phyloP scores from a whole-genome alignment of 92 coral and sea anemone species.

The Zoanthus gigantus region DNA sequence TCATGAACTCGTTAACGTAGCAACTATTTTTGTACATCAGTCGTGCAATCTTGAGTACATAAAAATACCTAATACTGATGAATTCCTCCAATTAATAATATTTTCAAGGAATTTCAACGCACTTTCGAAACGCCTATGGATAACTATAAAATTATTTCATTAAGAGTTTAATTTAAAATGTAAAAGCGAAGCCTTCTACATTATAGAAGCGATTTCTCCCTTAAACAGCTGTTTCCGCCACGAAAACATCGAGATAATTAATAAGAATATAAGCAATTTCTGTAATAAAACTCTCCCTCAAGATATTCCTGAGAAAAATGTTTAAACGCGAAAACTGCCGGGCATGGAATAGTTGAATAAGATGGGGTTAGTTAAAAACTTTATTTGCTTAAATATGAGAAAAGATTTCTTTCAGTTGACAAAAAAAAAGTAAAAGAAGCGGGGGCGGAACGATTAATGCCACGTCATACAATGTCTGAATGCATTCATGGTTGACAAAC shows the following conservation, averaged over 20 bases:
- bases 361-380: not conserved
- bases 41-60: not conserved
- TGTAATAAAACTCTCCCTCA: not conserved
- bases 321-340: not conserved
- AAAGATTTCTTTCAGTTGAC: not conserved
- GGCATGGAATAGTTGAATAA: too few species aligned
- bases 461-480: conserved; percentile 45
- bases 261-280: not conserved
- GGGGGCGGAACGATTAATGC: conserved; percentile 42
- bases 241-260: conserved; percentile 16
- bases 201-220: not conserved
- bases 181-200: not conserved
- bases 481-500: conserved; percentile 20
- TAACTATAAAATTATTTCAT: not conserved
- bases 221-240: conserved; percentile 39
- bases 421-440: conserved; percentile 21
- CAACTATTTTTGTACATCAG: too few species aligned
- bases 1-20: too few species aligned
- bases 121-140: not conserved
- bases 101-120: not conserved
- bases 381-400: not conserved
- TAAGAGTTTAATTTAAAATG: not conserved
- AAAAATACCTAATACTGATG: not conserved
- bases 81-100: conserved; percentile 5
- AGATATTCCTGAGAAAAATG: not conserved